Conservation (phyloP, 1,140 invertebrate genomes). For the Coptotermes formosanus region DNA sequence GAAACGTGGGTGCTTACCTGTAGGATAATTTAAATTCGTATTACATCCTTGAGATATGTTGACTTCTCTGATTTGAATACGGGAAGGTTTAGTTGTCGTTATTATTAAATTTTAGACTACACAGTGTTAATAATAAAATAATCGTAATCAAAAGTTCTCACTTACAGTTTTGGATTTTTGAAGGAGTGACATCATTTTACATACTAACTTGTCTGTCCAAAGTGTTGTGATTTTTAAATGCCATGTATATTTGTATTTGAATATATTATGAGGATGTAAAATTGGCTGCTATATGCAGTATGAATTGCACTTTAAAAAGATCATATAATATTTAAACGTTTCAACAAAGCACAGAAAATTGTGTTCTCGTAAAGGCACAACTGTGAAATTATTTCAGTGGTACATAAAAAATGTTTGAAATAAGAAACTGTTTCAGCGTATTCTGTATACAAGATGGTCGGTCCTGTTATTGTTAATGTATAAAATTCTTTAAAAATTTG, state of each 20-base stretch:
- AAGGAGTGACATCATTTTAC: constrained; percentile 1
- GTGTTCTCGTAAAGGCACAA: not conserved
- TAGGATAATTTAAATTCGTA: constrained; percentile 13
- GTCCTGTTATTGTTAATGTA: no score
- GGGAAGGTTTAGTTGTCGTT: not conserved
- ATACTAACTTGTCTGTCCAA: constrained; percentile 26
- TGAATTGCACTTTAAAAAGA: not conserved
- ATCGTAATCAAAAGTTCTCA: not conserved
- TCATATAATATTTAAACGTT: not conserved
- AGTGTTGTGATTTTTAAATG: constrained; percentile 28
- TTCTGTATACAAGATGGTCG: no score
- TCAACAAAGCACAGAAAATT: not conserved
- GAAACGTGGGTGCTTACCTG: not conserved
- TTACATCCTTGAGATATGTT: not conserved
- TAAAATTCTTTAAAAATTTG: no score
- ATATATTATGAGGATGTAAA: constrained; percentile 6
- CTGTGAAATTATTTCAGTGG: not conserved
- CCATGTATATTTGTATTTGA: constrained; percentile 25
- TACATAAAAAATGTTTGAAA: no score
- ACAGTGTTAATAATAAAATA: not conserved
- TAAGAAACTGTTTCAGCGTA: no score
- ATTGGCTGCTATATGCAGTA: not conserved
- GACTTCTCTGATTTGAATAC: not conserved
- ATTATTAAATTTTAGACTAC: constrained; percentile 14
- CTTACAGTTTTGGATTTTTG: not conserved